Percentiles rank a stretch among this genome's conserved stretches.
phyloP scores from a whole-genome alignment of 1,140 invertebrate species.

The Drosophila busckii region DNA sequence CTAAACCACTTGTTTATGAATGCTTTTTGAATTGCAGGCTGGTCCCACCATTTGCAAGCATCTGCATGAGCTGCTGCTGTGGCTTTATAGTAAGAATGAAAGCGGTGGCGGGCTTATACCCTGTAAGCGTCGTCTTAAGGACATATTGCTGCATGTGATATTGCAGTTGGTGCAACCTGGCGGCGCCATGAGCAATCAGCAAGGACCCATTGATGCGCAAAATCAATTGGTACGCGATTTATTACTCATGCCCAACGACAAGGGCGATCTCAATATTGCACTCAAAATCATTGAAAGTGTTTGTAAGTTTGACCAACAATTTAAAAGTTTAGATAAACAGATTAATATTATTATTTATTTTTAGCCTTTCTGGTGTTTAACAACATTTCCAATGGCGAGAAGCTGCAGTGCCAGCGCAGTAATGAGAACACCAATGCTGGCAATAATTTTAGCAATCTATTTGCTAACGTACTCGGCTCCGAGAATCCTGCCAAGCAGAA shows the following conservation, averaged over 20 bases:
- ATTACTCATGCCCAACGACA: constrained; percentile 83
- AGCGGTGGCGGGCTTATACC: constrained; percentile 80
- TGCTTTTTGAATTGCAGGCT: constrained; percentile 80
- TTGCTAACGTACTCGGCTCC: constrained; percentile 84
- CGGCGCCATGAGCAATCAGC: constrained; percentile 84
- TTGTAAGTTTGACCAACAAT: constrained; percentile 77
- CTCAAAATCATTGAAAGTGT: constrained; percentile 88
- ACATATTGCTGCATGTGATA: constrained; percentile 85
- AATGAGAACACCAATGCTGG: constrained; percentile 77
- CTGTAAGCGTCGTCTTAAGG: constrained; percentile 83
- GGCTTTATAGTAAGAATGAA: constrained; percentile 86
- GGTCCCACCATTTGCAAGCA: constrained; percentile 88
- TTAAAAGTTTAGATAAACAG: background rate
- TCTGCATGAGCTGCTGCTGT: constrained; percentile 85
- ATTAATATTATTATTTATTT: background rate
- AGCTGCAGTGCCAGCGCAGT: constrained; percentile 80
- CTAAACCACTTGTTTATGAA: background rate
- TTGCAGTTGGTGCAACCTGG: constrained; percentile 85
- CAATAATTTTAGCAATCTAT: constrained; percentile 83
- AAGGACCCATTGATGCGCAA: constrained; percentile 91
- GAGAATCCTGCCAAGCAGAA: constrained; percentile 81
- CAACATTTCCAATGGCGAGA: constrained; percentile 82
- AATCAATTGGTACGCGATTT: constrained; percentile 86
- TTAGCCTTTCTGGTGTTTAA: constrained; percentile 81
- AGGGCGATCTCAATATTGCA: constrained; percentile 85